Evolutionary conservation across 2,888 invertebrate genomes (phyloP).

Genomic region (Azorinus chamasolen): DNA sequence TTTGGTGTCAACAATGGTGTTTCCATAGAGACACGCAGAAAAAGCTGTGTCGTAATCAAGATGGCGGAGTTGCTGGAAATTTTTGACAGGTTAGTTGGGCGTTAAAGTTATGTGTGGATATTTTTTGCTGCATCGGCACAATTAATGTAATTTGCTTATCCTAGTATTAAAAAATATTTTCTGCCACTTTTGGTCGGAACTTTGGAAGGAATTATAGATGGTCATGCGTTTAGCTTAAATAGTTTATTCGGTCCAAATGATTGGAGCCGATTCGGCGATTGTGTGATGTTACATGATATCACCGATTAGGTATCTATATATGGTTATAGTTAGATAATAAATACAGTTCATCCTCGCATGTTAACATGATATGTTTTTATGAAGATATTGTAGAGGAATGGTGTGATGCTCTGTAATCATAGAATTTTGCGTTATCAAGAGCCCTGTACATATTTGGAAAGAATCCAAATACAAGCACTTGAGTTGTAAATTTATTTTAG

Average conservation of each 20-base stretch:
- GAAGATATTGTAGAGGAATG: too few species aligned
- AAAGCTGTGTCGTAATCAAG: conserved; percentile 64
- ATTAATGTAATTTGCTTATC: background rate
- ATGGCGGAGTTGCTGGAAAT: conserved; percentile 46
- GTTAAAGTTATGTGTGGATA: background rate
- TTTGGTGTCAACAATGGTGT: conserved; percentile 20
- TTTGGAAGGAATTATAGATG: too few species aligned
- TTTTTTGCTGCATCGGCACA: background rate
- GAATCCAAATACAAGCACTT: too few species aligned
- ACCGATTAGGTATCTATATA: background rate
- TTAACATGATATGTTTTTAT: too few species aligned
- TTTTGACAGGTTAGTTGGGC: conserved; percentile 36
- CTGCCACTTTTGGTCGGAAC: too few species aligned
- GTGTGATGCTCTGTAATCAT: too few species aligned
- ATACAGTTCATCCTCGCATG: background rate
- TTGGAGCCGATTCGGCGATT: too few species aligned
- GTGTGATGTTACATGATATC: too few species aligned
- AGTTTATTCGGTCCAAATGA: background rate
- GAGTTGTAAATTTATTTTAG: too few species aligned
- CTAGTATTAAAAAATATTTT: too few species aligned
- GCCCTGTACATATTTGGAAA: background rate
- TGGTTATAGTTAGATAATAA: too few species aligned
- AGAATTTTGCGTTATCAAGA: background rate
- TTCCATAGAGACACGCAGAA: conserved; percentile 58
- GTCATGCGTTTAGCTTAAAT: too few species aligned